These are phyloP conservation scores for Oscheius sp. DNA, from an alignment of 2,888 invertebrate species.

Conservation along the genomic window DNA sequence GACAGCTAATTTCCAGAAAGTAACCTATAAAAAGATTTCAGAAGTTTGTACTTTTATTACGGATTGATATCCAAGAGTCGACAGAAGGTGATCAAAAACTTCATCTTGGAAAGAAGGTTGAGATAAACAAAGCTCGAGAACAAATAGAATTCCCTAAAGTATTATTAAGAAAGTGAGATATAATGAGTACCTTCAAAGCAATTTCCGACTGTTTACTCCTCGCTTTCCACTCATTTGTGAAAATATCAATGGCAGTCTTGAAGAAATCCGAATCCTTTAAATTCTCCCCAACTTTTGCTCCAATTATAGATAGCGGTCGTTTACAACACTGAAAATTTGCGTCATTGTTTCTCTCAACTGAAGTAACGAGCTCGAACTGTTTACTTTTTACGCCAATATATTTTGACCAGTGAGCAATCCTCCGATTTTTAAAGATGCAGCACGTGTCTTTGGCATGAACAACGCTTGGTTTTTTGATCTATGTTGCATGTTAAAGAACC, in stretches of 20 bases:
- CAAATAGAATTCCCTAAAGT: constrained; percentile 55
- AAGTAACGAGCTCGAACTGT: not conserved
- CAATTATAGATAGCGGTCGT: constrained; percentile 1
- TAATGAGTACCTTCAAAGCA: constrained; percentile 46
- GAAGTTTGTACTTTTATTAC: constrained; percentile 34
- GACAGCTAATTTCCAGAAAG: constrained; percentile 61
- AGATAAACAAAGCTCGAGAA: constrained; percentile 59
- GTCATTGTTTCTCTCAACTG: no score
- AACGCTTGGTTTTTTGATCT: not conserved
- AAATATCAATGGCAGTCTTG: constrained; percentile 27
- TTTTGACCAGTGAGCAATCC: not conserved
- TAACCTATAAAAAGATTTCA: constrained; percentile 35
- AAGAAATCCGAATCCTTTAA: constrained; percentile 19
- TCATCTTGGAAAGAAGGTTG: constrained; percentile 44
- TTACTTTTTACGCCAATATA: not conserved
- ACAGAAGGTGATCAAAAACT: constrained; percentile 53
- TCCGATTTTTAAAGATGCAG: constrained; percentile 1
- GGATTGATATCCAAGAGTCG: constrained; percentile 57
- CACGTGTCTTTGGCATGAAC: constrained; percentile 5
- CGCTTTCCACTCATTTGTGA: constrained; percentile 47
- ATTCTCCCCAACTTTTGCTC: not conserved
- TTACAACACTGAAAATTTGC: constrained; percentile 15
- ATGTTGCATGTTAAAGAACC: no score
- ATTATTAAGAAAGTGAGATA: not conserved
- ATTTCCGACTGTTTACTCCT: constrained; percentile 54